Evolutionary conservation across 2,113 vertebrate species (phyloP), one percentile per base, ranked within the genome.

Genomic region (Otocyon megalotis): DNA sequence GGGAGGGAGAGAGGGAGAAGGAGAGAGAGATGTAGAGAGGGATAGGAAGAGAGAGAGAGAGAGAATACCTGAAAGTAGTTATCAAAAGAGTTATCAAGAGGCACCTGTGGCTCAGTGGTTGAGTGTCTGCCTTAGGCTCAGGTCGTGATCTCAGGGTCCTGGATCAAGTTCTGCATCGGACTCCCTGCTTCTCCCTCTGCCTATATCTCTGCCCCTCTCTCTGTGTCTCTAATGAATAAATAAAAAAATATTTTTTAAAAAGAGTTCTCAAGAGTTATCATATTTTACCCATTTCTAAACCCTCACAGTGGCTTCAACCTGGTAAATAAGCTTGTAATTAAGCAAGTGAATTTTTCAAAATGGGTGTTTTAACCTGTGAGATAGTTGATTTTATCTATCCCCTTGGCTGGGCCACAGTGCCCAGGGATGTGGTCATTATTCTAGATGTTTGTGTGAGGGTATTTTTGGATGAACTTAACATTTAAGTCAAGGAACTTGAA

Each of bases 261-360:
- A 76, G 43, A 76, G 37, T 26, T 74, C 43, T 74, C 22, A 76
- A 26, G 15, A 79, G 76, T 79, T 54, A 30, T 43, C 63, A 65
- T 11, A 32, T 32, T 5, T 62, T 37, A 53, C 53, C 7, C 56
- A 67, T 92, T 60, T 88, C 92, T 69, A 77, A 63, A 71, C 2
- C 5, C 13, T 90, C 22, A 77, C 20, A 53, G 65, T 24, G 65
- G 76, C 79, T 86, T 76, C 80, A 86, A 1, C 58, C 30, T 65
- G 48, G 48, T 58, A 71, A 92, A 16, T 67, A 87, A n/a, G 35
- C 30, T 50, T 14, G 28, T 53, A 79, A 56, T 50, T 72, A 24
- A 90, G 30, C 30, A 58, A 81, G 48, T 32, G 19, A 58, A 65
- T 54, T 85, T 92, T 86, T 92, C 28, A 63, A 94, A 89, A 86